Evolutionary conservation across 2,888 invertebrate genomes (phyloP).

Genomic region (Scaeva pyrastri): DNA sequence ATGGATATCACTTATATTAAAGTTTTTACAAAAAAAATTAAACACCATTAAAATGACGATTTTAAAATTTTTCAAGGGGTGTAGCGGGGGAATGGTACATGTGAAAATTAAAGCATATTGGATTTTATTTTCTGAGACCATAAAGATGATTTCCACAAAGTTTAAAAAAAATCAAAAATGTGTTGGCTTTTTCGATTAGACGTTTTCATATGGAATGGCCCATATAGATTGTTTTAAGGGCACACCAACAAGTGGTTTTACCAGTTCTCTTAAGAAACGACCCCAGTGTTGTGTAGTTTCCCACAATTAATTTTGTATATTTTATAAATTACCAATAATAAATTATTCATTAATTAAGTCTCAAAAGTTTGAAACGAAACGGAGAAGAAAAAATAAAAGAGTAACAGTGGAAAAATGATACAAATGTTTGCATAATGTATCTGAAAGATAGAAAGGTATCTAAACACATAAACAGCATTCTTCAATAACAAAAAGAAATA

Average conservation of each 20-base stretch:
- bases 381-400: not conserved
- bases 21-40: too few species aligned
- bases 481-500: conserved; percentile 67
- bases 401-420: conserved; percentile 1
- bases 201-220: too few species aligned
- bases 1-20: too few species aligned
- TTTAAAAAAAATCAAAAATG: too few species aligned
- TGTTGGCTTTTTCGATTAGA: too few species aligned
- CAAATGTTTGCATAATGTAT: conserved; percentile 49
- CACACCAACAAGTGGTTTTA: conserved; percentile 70
- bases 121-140: too few species aligned
- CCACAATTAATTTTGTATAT: conserved; percentile 24
- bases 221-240: conserved; percentile 38
- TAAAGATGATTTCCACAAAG: too few species aligned
- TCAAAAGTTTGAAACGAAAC: not conserved
- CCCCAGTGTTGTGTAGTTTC: conserved; percentile 27
- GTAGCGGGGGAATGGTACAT: too few species aligned
- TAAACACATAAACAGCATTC: conserved; percentile 77
- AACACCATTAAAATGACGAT: too few species aligned
- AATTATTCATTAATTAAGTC: conserved; percentile 69
- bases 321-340: not conserved
- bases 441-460: conserved; percentile 79
- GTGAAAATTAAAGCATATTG: too few species aligned
- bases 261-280: conserved; percentile 56
- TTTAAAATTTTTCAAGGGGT: too few species aligned